Conservation (phyloP, 2,888 invertebrate genomes). For the Diaphora mendica region DNA sequence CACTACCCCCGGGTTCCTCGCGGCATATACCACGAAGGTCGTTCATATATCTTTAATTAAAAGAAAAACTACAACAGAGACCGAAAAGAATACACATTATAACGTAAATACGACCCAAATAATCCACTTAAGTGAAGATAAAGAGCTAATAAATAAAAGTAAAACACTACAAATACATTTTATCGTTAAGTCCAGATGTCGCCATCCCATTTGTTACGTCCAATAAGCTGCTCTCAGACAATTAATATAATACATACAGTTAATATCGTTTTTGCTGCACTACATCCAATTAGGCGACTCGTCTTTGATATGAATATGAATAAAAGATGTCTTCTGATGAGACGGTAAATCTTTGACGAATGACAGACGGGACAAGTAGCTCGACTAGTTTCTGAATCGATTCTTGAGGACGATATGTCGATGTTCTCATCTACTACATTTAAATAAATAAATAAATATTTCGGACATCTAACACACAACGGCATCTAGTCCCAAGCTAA, state of each 20-base stretch:
- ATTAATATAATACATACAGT: constrained; percentile 54
- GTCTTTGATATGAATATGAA: constrained; percentile 66
- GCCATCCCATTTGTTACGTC: constrained; percentile 25
- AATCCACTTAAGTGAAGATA: constrained; percentile 33
- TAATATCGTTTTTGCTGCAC: constrained; percentile 57
- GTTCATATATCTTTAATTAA: neutral
- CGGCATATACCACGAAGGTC: neutral
- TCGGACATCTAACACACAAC: no score
- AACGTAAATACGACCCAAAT: constrained; percentile 28
- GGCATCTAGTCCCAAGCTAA: no score
- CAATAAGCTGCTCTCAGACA: constrained; percentile 38
- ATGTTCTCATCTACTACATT: neutral
- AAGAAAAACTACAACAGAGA: neutral
- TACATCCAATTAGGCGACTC: constrained; percentile 61
- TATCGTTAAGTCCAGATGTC: constrained; percentile 45
- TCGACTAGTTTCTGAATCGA: constrained; percentile 27
- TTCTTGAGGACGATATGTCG: constrained; percentile 27
- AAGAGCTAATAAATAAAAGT: constrained; percentile 42
- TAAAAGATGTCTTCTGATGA: constrained; percentile 69
- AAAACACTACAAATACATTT: constrained; percentile 46
- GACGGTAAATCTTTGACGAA: constrained; percentile 67
- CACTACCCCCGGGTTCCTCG: neutral
- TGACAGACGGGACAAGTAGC: constrained; percentile 53
- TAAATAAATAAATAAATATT: no score
- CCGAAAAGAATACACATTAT: neutral